Evolutionary conservation across 2,113 vertebrate genomes (phyloP).

Genomic region (Pantherophis guttatus): DNA sequence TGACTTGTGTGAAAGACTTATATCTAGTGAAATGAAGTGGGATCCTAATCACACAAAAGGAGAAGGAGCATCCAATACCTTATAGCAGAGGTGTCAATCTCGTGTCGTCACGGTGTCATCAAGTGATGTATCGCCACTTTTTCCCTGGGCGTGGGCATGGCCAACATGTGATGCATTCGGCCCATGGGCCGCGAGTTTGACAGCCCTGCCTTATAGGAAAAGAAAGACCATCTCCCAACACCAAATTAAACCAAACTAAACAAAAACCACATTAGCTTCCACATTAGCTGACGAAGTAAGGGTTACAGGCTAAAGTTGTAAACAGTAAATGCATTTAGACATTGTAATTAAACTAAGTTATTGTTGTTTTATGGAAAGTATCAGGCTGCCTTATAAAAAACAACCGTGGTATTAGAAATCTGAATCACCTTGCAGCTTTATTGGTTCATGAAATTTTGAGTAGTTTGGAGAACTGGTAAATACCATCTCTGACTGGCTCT

Average conservation of each 20-base stretch:
- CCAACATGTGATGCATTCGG: too few species aligned
- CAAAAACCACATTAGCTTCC: not conserved
- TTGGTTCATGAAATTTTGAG: not conserved
- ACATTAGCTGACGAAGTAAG: not conserved
- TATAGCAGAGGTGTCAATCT: too few species aligned
- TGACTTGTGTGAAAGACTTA: not conserved
- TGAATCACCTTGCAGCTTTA: not conserved
- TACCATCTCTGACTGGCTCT: too few species aligned
- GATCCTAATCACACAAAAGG: not conserved
- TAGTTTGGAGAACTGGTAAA: too few species aligned
- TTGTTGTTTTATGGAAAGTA: not conserved
- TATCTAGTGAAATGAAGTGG: not conserved
- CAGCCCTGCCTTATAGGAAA: not conserved
- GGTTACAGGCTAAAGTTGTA: not conserved
- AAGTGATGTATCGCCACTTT: too few species aligned
- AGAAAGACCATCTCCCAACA: not conserved
- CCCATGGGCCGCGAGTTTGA: too few species aligned
- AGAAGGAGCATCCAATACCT: not conserved
- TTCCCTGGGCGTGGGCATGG: too few species aligned
- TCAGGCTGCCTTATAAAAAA: not conserved
- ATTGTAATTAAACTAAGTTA: not conserved
- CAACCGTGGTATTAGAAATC: not conserved
- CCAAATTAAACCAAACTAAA: not conserved
- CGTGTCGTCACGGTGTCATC: accelerated
- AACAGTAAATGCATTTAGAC: not conserved